Conservation (phyloP, 1,140 invertebrate genomes). For the Frieseomelitta varia region DNA sequence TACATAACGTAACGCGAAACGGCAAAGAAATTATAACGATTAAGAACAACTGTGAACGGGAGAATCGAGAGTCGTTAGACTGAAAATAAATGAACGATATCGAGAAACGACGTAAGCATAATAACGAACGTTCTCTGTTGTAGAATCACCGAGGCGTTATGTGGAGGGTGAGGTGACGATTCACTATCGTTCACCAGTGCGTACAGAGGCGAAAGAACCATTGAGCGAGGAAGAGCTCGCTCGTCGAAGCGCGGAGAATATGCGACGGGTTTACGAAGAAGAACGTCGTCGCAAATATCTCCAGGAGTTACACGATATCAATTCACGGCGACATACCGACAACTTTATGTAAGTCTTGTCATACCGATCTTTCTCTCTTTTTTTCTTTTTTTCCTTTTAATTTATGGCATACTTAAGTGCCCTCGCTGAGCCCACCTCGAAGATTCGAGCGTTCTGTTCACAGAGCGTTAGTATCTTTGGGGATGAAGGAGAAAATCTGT, state of each 20-base stretch:
- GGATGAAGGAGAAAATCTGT: too few species aligned
- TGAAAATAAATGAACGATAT: background rate
- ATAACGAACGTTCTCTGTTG: conserved; percentile 46
- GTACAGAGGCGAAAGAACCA: conserved; percentile 91
- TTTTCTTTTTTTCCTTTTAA: background rate
- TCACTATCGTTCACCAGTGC: conserved; percentile 93
- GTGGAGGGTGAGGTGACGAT: conserved; percentile 96
- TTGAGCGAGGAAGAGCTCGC: conserved; percentile 92
- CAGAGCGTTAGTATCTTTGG: too few species aligned
- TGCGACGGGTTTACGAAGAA: conserved; percentile 94
- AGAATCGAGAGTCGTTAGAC: background rate
- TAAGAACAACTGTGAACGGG: background rate
- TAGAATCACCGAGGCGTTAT: conserved; percentile 93
- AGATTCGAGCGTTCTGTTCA: too few species aligned
- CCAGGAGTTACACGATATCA: conserved; percentile 95
- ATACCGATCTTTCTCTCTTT: background rate
- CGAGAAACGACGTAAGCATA: background rate
- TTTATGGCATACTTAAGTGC: background rate
- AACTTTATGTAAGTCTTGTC: conserved; percentile 89
- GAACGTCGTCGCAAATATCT: conserved; percentile 93
- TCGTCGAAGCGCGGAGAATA: conserved; percentile 92
- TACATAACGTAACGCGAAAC: background rate
- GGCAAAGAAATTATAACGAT: background rate
- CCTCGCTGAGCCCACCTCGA: too few species aligned
- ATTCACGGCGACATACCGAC: conserved; percentile 93